phyloP scores from a whole-genome alignment of 2,888 invertebrate species.

The Drosophila rellima region DNA sequence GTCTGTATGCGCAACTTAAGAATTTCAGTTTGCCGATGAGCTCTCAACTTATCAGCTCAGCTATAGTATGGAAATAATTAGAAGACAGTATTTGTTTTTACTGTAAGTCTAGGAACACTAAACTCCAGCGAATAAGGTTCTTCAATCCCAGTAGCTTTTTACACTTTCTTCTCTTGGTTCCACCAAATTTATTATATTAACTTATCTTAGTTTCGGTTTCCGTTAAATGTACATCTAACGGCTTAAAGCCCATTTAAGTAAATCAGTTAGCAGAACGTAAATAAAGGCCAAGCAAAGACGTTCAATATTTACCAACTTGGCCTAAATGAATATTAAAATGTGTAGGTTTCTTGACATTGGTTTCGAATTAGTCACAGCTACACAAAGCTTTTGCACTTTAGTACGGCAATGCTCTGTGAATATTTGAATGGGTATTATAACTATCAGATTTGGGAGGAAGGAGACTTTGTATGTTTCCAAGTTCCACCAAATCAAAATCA shows the following conservation, averaged over 20 bases:
- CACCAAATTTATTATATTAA: slow-evolving; percentile 4
- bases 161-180: background rate
- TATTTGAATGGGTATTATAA: background rate
- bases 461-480: background rate
- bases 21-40: no score
- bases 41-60: no score
- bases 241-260: slow-evolving; percentile 9
- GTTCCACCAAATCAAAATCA: background rate
- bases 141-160: background rate
- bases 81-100: no score
- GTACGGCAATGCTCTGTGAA: background rate
- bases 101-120: background rate
- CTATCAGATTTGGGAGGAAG: no score
- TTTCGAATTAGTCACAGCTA: slow-evolving; percentile 3
- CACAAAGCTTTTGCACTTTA: background rate
- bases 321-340: slow-evolving; percentile 3
- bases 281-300: slow-evolving; percentile 7
- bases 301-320: slow-evolving; percentile 15
- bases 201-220: background rate
- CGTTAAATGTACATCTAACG: background rate
- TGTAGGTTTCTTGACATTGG: slow-evolving; percentile 1
- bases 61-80: no score
- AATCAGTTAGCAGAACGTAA: slow-evolving; percentile 13
- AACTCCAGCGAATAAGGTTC: slow-evolving; percentile 10
- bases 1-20: no score